These are phyloP conservation scores for Montipora sp. DNA, from an alignment of 64 coral and sea anemone species.

Conservation along the genomic window DNA sequence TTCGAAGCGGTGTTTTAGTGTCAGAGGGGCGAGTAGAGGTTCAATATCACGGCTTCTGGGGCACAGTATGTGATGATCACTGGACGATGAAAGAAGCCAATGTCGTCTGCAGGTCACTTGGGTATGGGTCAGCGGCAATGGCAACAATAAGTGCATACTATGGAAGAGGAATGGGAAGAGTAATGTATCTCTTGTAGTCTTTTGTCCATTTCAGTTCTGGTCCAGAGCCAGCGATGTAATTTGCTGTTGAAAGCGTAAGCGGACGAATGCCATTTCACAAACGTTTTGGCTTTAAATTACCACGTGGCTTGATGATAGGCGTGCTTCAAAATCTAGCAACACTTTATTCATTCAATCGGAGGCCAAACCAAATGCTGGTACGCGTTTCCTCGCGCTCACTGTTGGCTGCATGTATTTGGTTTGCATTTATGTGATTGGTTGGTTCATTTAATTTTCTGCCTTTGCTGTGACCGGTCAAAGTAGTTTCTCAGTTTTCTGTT, in stretches of 20 bases:
- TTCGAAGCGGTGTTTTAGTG: constrained; percentile 67
- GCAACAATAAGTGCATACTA: constrained; percentile 32
- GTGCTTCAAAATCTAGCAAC: too few relatives aligned
- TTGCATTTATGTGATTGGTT: too few relatives aligned
- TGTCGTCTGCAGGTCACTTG: constrained; percentile 65
- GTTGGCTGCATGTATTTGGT: too few relatives aligned
- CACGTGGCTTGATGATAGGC: too few relatives aligned
- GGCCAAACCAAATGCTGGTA: too few relatives aligned
- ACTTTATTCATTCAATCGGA: too few relatives aligned
- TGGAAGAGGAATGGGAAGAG: constrained; percentile 45
- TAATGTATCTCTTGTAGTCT: constrained; percentile 7
- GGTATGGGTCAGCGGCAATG: constrained; percentile 37
- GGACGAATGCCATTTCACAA: too few relatives aligned
- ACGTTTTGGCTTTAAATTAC: too few relatives aligned
- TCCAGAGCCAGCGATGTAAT: background rate
- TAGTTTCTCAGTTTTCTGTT: too few relatives aligned
- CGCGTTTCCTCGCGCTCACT: too few relatives aligned
- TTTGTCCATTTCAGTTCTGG: background rate
- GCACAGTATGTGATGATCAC: constrained; percentile 64
- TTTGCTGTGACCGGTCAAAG: too few relatives aligned
- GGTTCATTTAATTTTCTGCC: too few relatives aligned
- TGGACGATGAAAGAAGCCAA: constrained; percentile 50
- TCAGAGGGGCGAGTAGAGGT: constrained; percentile 81
- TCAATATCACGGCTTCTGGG: constrained; percentile 30
- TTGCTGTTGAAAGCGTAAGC: background rate